These are phyloP conservation scores for Holothuria leucospilota DNA, from an alignment of 53 echinoderm and acorn worm genomes.

Conservation along the genomic window DNA sequence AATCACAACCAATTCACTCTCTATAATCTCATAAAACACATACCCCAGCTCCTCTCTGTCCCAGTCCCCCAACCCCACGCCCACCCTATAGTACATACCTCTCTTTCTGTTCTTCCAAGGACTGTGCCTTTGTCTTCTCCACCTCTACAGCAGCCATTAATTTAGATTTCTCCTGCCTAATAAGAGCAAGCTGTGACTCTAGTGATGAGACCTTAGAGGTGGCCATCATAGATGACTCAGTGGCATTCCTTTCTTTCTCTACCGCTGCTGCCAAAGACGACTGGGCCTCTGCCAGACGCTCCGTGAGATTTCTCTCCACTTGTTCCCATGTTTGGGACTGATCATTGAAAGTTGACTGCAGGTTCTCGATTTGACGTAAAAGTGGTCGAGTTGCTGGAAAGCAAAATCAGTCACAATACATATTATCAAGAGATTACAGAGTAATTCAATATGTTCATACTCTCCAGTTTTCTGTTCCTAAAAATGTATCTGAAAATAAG, in stretches of 20 bases:
- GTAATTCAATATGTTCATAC: background rate
- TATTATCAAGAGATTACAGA: background rate
- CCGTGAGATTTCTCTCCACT: conserved; percentile 90
- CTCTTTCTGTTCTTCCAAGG: conserved; percentile 85
- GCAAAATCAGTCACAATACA: background rate
- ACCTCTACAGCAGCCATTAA: conserved; percentile 77
- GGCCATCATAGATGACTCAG: conserved; percentile 79
- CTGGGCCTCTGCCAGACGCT: conserved; percentile 86
- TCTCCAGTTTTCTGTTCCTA: background rate
- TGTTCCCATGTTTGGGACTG: conserved; percentile 94
- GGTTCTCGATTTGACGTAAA: conserved; percentile 93
- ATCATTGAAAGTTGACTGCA: conserved; percentile 93
- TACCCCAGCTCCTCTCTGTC: no score
- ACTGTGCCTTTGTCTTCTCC: conserved; percentile 79
- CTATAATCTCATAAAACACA: no score
- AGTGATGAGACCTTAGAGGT: conserved; percentile 85
- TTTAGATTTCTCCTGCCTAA: conserved; percentile 89
- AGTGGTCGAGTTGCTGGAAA: conserved; percentile 87
- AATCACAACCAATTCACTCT: no score
- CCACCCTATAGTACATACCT: conserved; percentile 54
- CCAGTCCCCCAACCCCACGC: no score
- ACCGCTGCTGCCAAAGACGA: conserved; percentile 74
- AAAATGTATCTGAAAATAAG: no score
- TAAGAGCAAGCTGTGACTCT: conserved; percentile 92
- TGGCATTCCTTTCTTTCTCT: conserved; percentile 87